Base-by-base conservation (phyloP, 1,140 invertebrate species). In the Zaprionus capensis region DNA sequence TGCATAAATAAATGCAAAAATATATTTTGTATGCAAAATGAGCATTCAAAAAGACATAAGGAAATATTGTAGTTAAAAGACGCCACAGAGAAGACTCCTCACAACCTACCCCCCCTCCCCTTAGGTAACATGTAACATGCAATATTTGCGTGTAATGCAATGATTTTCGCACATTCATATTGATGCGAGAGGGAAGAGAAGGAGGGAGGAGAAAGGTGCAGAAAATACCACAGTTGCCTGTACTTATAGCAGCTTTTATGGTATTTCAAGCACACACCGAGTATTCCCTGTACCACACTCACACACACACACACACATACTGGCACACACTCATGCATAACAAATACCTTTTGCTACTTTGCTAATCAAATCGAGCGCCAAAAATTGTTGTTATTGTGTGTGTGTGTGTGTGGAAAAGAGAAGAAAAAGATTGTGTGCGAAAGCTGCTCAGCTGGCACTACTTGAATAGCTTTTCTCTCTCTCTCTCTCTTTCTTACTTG, bases 351-450 rank as follows among this genome's bases (percentile, higher is more conserved):
- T 58, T 59, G 72, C 81, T 83, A 80, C 77, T 75, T 69, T 80
- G 69, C 83, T 86, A 82, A 86, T 86, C 82, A 86, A 86, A 86
- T 86, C 76, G 66, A 84, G 46, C 69, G 68, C 75, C 82, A 76
- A 85, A 81, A 75, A 71, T 74, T 81, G 81, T 84, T 84, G 65
- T 64, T 41, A 67, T 69, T 61, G 56, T 69, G 44, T 12, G 56
- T 61, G 41, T 5, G 22, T 24, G 44, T 55, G 51, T 55, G 34
- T 51, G 36, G 49, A 11, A 20, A 34, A 46, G 68, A 26, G 28
- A 49, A 6, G 17, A n/a, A 75, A 20, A 44, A 26, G 31, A 70
- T 24, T 51, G 58, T 28, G 31, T 53, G 41, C 34, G 11, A 31
- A 34, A 62, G 26, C 56, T 49, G 62, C 72, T 71, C 67, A 81